phyloP scores from a whole-genome alignment of 2,797 vertebrate species.

The Pipistrellus pipistrellus region DNA sequence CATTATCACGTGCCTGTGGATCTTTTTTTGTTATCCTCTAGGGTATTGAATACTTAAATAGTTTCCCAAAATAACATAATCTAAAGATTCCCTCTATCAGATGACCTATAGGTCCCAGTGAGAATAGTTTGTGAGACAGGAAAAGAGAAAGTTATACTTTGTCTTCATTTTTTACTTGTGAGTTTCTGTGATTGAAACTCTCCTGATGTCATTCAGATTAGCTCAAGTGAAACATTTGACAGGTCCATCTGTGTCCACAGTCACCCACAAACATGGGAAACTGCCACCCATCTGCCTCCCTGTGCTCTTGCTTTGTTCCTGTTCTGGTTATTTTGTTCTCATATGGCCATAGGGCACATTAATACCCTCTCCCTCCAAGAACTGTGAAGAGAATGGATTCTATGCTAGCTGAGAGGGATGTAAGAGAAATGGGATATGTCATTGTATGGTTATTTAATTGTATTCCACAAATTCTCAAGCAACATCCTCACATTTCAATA shows the following conservation, averaged over 20 bases:
- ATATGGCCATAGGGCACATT: background rate
- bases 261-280: constrained; percentile 55
- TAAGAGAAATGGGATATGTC: constrained; percentile 3
- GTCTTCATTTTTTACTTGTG: constrained; percentile 20
- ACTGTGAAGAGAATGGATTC: constrained; percentile 24
- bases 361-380: constrained; percentile 11
- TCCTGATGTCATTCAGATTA: constrained; percentile 7
- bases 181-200: constrained; percentile 39
- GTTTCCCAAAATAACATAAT: background rate
- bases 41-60: background rate
- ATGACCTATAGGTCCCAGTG: background rate
- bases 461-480: constrained; percentile 25
- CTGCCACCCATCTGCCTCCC: constrained; percentile 62
- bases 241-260: constrained; percentile 60
- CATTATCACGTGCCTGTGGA: background rate
- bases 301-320: background rate
- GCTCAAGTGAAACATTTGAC: constrained; percentile 62
- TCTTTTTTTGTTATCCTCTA: background rate
- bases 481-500: constrained; percentile 41
- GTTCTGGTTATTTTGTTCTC: constrained; percentile 52
- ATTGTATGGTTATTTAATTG: background rate
- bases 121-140: constrained; percentile 20
- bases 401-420: constrained; percentile 16
- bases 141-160: constrained; percentile 27
- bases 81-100: background rate